Conservation (phyloP, 2,113 vertebrate species). For the Zosterops pallidus region DNA sequence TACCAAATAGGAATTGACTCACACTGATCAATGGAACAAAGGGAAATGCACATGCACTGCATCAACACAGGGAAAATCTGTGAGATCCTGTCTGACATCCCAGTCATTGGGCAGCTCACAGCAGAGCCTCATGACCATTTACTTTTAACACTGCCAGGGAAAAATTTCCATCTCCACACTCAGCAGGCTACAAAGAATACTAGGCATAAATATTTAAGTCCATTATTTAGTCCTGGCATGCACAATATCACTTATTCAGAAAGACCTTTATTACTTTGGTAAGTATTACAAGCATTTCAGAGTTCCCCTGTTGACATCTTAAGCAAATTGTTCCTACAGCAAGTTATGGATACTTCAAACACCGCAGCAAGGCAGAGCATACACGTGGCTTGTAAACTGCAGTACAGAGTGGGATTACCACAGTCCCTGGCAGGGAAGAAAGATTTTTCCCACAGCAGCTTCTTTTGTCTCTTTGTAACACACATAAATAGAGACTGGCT, state of each 20-base stretch:
- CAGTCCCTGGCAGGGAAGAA: not conserved
- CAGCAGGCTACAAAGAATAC: not conserved
- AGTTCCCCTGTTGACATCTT: not conserved
- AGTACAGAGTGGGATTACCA: not conserved
- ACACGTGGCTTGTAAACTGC: not conserved
- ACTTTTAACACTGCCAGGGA: not conserved
- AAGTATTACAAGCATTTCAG: not conserved
- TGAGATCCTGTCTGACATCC: not conserved
- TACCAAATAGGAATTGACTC: not conserved
- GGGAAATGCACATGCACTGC: not conserved
- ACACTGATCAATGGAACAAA: not conserved
- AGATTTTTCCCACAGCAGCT: conserved; percentile 27
- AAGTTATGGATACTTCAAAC: not conserved
- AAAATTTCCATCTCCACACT: not conserved
- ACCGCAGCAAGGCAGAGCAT: not conserved
- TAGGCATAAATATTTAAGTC: not conserved
- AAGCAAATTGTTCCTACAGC: not conserved
- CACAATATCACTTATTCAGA: not conserved
- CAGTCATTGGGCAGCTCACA: not conserved
- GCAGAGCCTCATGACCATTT: not conserved
- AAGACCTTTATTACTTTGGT: not conserved
- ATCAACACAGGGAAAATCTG: not conserved
- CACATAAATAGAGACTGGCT: not conserved
- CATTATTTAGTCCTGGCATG: not conserved
- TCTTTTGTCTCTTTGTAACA: conserved; percentile 22